Conservation (phyloP, 2,113 vertebrate genomes). For the Gasterosteus nipponicus region DNA sequence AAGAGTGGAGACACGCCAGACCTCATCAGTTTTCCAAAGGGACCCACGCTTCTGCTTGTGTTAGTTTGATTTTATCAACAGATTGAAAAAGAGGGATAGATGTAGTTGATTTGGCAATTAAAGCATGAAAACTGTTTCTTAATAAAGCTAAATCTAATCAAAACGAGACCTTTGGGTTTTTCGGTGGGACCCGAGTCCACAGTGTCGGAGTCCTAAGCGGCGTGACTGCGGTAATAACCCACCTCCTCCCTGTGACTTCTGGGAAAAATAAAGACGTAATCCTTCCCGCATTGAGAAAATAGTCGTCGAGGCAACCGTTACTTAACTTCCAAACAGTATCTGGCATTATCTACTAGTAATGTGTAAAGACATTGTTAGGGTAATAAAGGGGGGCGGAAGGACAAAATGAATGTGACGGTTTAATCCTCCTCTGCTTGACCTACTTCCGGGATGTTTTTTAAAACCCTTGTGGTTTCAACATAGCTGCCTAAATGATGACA, state of each 20-base stretch:
- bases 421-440: conserved; percentile 30
- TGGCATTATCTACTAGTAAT: conserved; percentile 20
- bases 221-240: neutral
- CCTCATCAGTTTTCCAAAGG: neutral
- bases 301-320: conserved; percentile 12
- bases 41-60: neutral
- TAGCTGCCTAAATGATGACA: conserved; percentile 62
- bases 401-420: conserved; percentile 22
- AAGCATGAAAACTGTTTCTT: neutral
- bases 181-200: neutral
- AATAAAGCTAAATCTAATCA: neutral
- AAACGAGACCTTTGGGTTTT: neutral
- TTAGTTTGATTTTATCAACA: neutral
- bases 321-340: conserved; percentile 7
- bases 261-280: conserved; percentile 20
- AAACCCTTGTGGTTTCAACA: conserved; percentile 54
- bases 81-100: neutral
- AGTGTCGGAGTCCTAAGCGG: neutral
- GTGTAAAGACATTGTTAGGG: neutral
- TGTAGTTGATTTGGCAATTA: neutral
- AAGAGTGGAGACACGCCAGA: neutral
- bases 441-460: conserved; percentile 27
- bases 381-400: conserved; percentile 13
- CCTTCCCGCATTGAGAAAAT: conserved; percentile 11
- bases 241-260: neutral